These are phyloP conservation scores for Drosophila lutescens DNA, from an alignment of 2,888 invertebrate species.

Conservation along the genomic window DNA sequence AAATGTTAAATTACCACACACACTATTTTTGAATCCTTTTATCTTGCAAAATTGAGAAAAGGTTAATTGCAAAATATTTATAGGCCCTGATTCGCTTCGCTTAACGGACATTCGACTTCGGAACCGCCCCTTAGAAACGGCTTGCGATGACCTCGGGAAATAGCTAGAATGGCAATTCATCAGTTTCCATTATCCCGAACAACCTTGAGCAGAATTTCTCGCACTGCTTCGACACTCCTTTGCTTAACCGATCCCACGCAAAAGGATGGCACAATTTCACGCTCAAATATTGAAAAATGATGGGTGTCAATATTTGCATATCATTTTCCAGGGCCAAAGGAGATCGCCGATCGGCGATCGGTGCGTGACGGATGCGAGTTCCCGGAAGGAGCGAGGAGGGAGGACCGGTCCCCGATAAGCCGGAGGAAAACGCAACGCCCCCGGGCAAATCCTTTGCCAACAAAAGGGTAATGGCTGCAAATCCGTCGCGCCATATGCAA, in stretches of 20 bases:
- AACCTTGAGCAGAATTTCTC: constrained; percentile 43
- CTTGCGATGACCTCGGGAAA: constrained; percentile 33
- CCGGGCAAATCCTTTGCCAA: constrained; percentile 63
- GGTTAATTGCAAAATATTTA: constrained; percentile 16
- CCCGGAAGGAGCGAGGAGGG: constrained; percentile 32
- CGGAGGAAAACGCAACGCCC: constrained; percentile 61
- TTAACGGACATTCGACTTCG: constrained; percentile 1
- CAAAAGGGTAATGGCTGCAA: constrained; percentile 81
- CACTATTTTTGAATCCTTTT: neutral
- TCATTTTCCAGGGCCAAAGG: constrained; percentile 43
- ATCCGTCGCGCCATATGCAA: constrained; percentile 74
- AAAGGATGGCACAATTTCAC: constrained; percentile 55
- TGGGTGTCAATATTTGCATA: constrained; percentile 78
- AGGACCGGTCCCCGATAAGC: constrained; percentile 34
- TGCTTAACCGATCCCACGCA: constrained; percentile 37
- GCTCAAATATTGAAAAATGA: constrained; percentile 76
- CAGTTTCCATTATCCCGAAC: neutral
- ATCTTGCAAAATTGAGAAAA: neutral
- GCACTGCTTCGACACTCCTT: constrained; percentile 32
- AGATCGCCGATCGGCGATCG: constrained; percentile 11
- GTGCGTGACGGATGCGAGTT: constrained; percentile 53
- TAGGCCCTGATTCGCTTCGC: constrained; percentile 20
- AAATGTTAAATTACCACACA: too few relatives aligned
- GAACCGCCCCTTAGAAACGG: constrained; percentile 2
- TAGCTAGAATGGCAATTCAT: constrained; percentile 15